These are phyloP conservation scores for Reticulitermes lucifugus DNA, from an alignment of 2,888 invertebrate genomes.

Conservation along the genomic window DNA sequence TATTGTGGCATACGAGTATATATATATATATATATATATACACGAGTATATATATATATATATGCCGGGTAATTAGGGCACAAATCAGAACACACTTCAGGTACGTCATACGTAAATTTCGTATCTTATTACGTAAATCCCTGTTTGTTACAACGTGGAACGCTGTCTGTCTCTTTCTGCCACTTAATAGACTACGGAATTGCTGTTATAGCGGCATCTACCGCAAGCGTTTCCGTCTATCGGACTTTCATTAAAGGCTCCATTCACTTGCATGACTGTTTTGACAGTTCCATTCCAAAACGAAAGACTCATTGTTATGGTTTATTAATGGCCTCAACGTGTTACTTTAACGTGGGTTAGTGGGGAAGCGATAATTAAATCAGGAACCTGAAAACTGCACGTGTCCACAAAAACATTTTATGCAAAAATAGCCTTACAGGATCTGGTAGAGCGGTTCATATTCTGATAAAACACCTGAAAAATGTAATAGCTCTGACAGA, in stretches of 20 bases:
- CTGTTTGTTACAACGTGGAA: no score
- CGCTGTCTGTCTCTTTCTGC: background rate
- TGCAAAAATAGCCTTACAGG: no score
- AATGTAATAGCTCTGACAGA: no score
- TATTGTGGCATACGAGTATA: no score
- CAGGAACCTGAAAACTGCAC: background rate
- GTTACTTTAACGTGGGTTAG: background rate
- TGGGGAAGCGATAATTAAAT: background rate
- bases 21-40: no score
- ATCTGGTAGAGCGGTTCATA: no score
- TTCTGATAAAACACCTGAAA: no score
- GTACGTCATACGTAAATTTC: no score
- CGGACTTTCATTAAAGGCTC: constrained; percentile 7
- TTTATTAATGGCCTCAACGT: constrained; percentile 4
- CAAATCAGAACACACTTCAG: no score
- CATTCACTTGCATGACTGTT: background rate
- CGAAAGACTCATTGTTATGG: constrained; percentile 9
- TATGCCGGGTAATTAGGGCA: no score
- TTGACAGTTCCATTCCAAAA: constrained; percentile 16
- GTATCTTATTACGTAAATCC: no score
- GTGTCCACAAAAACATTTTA: background rate
- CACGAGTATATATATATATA: no score
- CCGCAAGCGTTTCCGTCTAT: background rate
- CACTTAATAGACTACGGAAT: background rate
- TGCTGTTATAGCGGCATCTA: background rate